These are phyloP conservation scores for Hepsetus odoe DNA, from an alignment of 2,113 vertebrate genomes.

Conservation along the genomic window DNA sequence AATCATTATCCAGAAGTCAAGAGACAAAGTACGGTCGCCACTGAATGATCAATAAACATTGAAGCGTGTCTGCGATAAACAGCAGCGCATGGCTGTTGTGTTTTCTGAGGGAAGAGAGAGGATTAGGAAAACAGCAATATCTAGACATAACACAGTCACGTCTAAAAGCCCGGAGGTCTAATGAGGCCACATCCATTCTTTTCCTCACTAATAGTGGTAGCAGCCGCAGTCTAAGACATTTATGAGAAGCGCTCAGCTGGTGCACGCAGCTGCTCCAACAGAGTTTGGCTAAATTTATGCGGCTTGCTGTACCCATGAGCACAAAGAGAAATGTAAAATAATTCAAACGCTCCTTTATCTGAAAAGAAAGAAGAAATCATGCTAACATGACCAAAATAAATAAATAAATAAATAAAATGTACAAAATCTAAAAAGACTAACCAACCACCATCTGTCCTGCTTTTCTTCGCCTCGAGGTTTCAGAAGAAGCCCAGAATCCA, in stretches of 20 bases:
- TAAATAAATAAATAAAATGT: too few species aligned
- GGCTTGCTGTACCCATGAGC: conserved; percentile 62
- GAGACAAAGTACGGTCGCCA: background rate
- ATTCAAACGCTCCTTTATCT: conserved; percentile 51
- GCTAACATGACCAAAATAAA: conserved; percentile 10
- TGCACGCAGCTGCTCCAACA: conserved; percentile 59
- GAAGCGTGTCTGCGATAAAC: background rate
- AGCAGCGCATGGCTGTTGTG: background rate
- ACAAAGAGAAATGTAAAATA: conserved; percentile 48
- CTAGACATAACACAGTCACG: conserved; percentile 19
- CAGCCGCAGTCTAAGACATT: conserved; percentile 51
- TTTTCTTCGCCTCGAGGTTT: conserved; percentile 15
- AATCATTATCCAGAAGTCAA: background rate
- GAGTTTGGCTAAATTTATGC: conserved; percentile 50
- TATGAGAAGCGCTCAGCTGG: conserved; percentile 57
- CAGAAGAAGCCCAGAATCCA: conserved; percentile 10
- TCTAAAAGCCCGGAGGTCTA: conserved; percentile 41
- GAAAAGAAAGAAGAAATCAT: conserved; percentile 53
- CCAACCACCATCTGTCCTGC: conserved; percentile 4
- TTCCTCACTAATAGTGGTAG: conserved; percentile 37
- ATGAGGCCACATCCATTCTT: conserved; percentile 44
- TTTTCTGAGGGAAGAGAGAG: background rate
- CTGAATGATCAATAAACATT: background rate
- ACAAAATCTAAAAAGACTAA: background rate
- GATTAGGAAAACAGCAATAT: background rate